Evolutionary conservation across 2,113 vertebrate genomes (phyloP).

Genomic region (Poeciliopsis occidentalis): DNA sequence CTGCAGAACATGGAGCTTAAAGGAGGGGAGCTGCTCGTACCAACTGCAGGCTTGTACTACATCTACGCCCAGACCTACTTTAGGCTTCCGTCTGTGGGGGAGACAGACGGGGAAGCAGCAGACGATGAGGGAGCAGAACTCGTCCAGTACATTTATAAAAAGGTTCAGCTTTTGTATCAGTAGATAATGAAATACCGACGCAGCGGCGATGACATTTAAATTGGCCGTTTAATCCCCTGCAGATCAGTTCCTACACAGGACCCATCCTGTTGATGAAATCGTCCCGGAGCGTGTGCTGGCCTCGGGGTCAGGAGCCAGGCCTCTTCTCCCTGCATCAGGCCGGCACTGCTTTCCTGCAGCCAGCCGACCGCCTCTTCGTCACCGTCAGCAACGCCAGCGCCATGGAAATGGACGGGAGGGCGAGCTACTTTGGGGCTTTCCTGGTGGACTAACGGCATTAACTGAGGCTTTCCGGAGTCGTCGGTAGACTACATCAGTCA

Average conservation of each 20-base stretch:
- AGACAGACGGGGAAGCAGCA: constrained; percentile 43
- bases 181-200: not conserved
- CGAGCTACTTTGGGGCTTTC: constrained; percentile 92
- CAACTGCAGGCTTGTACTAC: constrained; percentile 85
- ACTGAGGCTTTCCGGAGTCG: constrained; percentile 5
- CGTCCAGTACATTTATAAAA: constrained; percentile 94
- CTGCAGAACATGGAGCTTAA: constrained; percentile 84
- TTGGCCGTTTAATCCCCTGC: not conserved
- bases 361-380: constrained; percentile 88
- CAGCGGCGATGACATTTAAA: not conserved
- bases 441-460: constrained; percentile 78
- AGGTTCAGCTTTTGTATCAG: constrained; percentile 51
- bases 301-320: constrained; percentile 84
- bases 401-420: constrained; percentile 88
- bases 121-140: constrained; percentile 82
- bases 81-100: constrained; percentile 75
- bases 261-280: constrained; percentile 93
- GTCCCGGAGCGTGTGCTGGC: constrained; percentile 89
- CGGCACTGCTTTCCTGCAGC: constrained; percentile 86
- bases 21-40: constrained; percentile 87
- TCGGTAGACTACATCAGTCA: constrained; percentile 19
- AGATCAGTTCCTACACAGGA: constrained; percentile 84
- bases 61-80: constrained; percentile 93
- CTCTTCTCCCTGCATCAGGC: constrained; percentile 94
- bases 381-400: constrained; percentile 85